Evolutionary conservation across 2,888 invertebrate genomes (phyloP).

Genomic region (Camptogramma bilineatum): DNA sequence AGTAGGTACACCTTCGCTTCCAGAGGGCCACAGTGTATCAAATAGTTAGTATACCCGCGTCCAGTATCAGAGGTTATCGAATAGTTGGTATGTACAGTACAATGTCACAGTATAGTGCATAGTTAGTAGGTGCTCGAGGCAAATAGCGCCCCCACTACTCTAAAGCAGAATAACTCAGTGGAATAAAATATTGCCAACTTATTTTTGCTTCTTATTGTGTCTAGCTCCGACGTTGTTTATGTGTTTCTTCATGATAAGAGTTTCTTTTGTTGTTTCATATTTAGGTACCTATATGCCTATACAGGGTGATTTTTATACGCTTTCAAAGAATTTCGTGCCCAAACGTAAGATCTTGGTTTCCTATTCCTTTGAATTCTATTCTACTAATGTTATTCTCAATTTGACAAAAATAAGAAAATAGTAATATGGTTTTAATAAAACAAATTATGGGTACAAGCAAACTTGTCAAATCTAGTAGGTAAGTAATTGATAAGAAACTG

Average conservation of each 20-base stretch:
- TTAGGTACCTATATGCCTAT: conserved; percentile 3
- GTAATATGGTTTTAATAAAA: not conserved
- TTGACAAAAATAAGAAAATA: not conserved
- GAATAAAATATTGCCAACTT: conserved; percentile 78
- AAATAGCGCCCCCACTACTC: conserved; percentile 60
- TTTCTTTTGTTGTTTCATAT: conserved; percentile 31
- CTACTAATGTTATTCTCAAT: no score
- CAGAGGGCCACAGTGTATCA: not conserved
- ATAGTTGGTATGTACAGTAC: conserved; percentile 4
- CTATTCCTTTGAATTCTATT: no score
- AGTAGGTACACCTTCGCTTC: conserved; percentile 12
- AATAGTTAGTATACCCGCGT: conserved; percentile 8
- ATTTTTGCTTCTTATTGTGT: conserved; percentile 70
- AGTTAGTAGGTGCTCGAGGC: conserved; percentile 13
- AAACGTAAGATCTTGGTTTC: not conserved
- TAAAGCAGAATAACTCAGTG: conserved; percentile 78
- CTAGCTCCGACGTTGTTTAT: conserved; percentile 59
- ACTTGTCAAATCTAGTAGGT: no score
- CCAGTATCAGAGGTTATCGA: not conserved
- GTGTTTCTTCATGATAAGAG: conserved; percentile 35
- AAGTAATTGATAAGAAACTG: not conserved
- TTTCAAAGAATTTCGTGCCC: not conserved
- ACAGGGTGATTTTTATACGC: not conserved
- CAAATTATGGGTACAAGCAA: no score
- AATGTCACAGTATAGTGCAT: conserved; percentile 9